Percentiles rank a stretch among this genome's conserved stretches.
Conservation (phyloP, 2,888 invertebrate species). For the Leptopilina drosophilae region DNA sequence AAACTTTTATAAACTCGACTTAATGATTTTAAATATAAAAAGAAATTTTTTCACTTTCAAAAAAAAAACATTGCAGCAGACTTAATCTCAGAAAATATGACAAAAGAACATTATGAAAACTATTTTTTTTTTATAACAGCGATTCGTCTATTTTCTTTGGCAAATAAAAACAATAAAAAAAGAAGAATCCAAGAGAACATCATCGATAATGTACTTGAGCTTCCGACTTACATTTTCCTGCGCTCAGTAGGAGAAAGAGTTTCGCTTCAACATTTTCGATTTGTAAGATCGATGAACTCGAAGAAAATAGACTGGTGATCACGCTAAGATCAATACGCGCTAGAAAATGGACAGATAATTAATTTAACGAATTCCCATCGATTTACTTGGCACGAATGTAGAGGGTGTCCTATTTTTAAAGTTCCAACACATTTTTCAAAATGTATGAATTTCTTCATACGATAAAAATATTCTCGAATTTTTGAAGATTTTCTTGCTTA, state of each 20-base stretch:
- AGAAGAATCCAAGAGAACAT: not conserved
- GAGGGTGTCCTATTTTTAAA: not conserved
- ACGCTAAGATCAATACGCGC: conserved; percentile 55
- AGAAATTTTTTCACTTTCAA: not conserved
- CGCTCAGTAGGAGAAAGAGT: not conserved
- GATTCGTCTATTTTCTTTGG: not conserved
- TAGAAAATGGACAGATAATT: conserved; percentile 65
- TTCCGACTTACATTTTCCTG: conserved; percentile 14
- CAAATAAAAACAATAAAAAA: not conserved
- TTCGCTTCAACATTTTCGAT: conserved; percentile 4
- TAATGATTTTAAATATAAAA: not conserved
- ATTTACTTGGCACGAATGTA: not conserved
- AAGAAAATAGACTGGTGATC: conserved; percentile 34
- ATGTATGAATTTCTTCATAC: too few relatives aligned
- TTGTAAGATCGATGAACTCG: conserved; percentile 39
- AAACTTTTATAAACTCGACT: too few relatives aligned
- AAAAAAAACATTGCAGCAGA: not conserved
- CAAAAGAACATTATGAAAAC: not conserved
- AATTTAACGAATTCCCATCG: conserved; percentile 58
- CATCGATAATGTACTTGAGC: conserved; percentile 5
- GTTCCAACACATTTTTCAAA: not conserved
- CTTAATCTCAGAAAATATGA: too few relatives aligned
- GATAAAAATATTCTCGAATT: too few relatives aligned
- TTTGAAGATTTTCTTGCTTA: too few relatives aligned
- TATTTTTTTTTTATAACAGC: not conserved